These are phyloP conservation scores for Dreissena polymorpha DNA, from an alignment of 1,140 invertebrate genomes.

Conservation along the genomic window DNA sequence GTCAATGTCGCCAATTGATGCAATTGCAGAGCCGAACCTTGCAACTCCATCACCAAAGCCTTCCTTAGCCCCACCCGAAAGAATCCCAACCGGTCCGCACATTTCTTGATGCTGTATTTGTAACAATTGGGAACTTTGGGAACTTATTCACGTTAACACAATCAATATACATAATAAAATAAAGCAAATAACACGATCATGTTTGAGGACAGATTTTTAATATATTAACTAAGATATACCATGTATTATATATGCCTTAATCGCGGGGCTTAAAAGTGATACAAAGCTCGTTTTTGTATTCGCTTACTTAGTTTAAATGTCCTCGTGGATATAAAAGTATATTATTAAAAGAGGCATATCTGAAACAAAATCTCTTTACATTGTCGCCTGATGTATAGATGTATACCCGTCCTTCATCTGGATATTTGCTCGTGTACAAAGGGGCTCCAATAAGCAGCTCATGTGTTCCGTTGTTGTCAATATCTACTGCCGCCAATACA, in stretches of 20 bases:
- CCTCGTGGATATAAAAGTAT: no score
- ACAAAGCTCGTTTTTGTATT: no score
- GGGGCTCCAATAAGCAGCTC: slow-evolving; percentile 97
- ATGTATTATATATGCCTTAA: no score
- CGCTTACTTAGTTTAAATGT: no score
- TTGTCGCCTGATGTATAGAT: slow-evolving; percentile 84
- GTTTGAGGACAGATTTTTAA: no score
- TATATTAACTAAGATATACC: no score
- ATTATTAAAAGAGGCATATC: no score
- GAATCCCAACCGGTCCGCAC: slow-evolving; percentile 31
- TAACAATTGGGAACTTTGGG: no score
- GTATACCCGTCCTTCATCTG: slow-evolving; percentile 93
- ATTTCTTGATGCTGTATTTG: not conserved
- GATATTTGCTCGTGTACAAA: slow-evolving; percentile 88
- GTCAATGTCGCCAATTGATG: slow-evolving; percentile 25
- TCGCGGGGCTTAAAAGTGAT: no score
- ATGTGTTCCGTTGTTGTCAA: slow-evolving; percentile 88
- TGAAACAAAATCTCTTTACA: not conserved
- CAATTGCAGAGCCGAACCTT: slow-evolving; percentile 36
- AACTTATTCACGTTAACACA: no score
- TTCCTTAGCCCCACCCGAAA: slow-evolving; percentile 28
- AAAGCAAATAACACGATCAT: no score
- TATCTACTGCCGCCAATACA: slow-evolving; percentile 85
- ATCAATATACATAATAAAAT: no score
- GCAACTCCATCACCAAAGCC: not conserved